Base-by-base conservation (phyloP, 2,113 vertebrate species). In the Myxocyprinus asiaticus region DNA sequence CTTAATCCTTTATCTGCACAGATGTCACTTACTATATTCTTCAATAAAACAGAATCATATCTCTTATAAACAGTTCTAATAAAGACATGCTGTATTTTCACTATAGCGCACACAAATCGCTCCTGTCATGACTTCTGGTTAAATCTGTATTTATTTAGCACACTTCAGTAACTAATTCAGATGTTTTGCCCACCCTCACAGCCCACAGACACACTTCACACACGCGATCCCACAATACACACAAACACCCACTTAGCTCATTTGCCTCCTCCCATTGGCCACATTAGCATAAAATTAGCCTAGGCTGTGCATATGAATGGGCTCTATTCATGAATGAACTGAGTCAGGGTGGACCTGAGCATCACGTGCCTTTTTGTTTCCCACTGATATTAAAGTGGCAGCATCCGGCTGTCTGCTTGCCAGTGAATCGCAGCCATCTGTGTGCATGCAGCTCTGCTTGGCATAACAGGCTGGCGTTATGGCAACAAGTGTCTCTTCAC, bases 401-500 rank as follows among this genome's bases (percentile, higher is more conserved):
- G 87, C 88, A 78, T 81, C 85, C 81, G 83, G 74, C 72, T 85
- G 82, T 82, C 87, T 85, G 85, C 81, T 77, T 84, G 84, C 80
- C 85, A 85, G 88, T 85, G 66, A 84, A 84, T n/a, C 69, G n/a
- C 56, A 59, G 58, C 72, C 72, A 74, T 74, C 72, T 73, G 80
- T 47, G 50, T 10, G 51, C 80, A 76, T 82, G 66, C 87, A 86
- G 86, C 88, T 66, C 67, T 85, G 79, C 87, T 84, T 78, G 85
- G 85, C 66, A 90, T 88, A 91, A 92, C 91, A 92, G 91, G 89
- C 88, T 68, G 85, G 58, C 85, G 80, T 87, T 88, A 87, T 87
- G 77, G 90, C 92, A 93, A 93, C 92, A 94, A 93, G 93, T 94
- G 93, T 90, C 88, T 89, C 70, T 88, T 87, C 88, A 76, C 86